phyloP scores from a whole-genome alignment of 2,113 vertebrate genomes.

The Xenopus laevis region DNA sequence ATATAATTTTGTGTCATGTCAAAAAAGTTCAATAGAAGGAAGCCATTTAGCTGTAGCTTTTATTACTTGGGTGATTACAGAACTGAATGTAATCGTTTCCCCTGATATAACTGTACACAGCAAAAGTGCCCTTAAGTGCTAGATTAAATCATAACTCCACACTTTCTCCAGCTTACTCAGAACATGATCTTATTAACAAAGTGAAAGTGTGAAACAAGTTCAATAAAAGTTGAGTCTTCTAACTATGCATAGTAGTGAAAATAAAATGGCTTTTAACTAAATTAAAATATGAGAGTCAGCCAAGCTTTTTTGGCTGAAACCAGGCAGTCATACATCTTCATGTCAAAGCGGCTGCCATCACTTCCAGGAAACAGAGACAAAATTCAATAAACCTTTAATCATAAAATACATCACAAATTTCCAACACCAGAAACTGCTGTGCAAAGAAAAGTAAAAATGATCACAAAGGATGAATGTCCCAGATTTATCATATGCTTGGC shows the following conservation, averaged over 20 bases:
- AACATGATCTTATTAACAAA: not conserved
- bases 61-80: not conserved
- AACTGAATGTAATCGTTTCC: not conserved
- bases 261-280: slow-evolving; percentile 30
- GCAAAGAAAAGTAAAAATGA: slow-evolving; percentile 13
- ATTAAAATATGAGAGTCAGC: slow-evolving; percentile 22
- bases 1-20: not conserved
- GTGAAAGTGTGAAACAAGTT: slow-evolving; percentile 7
- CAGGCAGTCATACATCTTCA: slow-evolving; percentile 16
- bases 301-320: slow-evolving; percentile 31
- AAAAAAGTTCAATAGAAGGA: not conserved
- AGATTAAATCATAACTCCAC: not conserved
- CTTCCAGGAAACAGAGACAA: slow-evolving; percentile 29
- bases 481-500: slow-evolving; percentile 17
- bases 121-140: not conserved
- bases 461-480: no score
- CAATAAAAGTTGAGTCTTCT: slow-evolving; percentile 19
- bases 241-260: not conserved
- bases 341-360: slow-evolving; percentile 16
- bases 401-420: slow-evolving; percentile 17
- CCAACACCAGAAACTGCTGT: slow-evolving; percentile 7
- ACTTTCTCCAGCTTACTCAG: not conserved
- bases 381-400: slow-evolving; percentile 34
- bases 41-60: not conserved
- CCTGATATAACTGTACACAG: not conserved